Evolutionary conservation across 2,888 invertebrate species (phyloP).

Genomic region (Eledona agricola): DNA sequence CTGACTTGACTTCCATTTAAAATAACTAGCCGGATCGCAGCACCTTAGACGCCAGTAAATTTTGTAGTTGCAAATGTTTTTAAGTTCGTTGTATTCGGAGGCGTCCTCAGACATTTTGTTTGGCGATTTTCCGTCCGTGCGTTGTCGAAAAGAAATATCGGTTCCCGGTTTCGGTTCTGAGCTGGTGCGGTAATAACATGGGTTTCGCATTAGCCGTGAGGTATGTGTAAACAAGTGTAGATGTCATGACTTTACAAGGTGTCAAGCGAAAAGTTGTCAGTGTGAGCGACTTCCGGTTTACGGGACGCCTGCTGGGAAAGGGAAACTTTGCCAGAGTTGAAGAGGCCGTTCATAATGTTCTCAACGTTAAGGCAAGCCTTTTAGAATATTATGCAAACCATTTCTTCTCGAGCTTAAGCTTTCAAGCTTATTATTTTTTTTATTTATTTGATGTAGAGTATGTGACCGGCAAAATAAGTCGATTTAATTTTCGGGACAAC

Average conservation of each 20-base stretch:
- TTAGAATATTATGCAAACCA: neutral
- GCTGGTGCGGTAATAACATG: constrained; percentile 50
- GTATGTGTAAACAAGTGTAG: constrained; percentile 48
- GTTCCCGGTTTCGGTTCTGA: constrained; percentile 38
- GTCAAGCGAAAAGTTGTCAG: constrained; percentile 68
- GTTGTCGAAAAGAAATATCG: constrained; percentile 13
- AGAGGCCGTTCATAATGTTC: constrained; percentile 74
- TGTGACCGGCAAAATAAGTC: constrained; percentile 21
- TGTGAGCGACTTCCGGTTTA: constrained; percentile 78
- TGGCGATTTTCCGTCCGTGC: constrained; percentile 3
- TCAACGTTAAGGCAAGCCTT: constrained; percentile 72
- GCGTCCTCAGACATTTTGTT: constrained; percentile 19
- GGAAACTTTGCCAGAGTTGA: constrained; percentile 81
- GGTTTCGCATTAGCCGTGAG: constrained; percentile 42
- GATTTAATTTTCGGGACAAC: constrained; percentile 35
- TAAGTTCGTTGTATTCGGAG: constrained; percentile 13
- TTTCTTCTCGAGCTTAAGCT: constrained; percentile 11
- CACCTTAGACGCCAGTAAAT: no score
- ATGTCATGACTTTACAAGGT: constrained; percentile 52
- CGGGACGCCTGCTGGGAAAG: constrained; percentile 70
- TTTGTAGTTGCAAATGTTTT: constrained; percentile 23
- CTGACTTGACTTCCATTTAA: no score
- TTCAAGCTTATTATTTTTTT: constrained; percentile 25
- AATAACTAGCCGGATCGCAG: no score
- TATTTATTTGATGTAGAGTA: constrained; percentile 8